Conservation (phyloP, 2,797 vertebrate species). For the Enteromius fasciolatus region DNA sequence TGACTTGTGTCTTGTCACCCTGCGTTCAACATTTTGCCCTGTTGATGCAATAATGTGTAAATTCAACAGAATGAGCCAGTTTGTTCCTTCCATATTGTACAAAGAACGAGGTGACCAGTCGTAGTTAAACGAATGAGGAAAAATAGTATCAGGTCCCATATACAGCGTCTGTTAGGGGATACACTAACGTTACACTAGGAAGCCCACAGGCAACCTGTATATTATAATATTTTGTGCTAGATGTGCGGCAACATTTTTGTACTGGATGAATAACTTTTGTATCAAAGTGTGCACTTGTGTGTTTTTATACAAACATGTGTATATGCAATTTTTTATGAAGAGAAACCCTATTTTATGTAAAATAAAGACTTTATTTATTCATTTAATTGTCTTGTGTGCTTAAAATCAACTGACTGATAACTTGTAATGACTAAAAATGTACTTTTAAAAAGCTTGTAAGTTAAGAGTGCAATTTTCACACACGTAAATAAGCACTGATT, state of each 20-base stretch:
- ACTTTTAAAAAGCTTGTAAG: not conserved
- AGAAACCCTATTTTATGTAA: conserved; percentile 75
- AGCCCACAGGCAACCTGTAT: conserved; percentile 50
- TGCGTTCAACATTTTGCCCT: not conserved
- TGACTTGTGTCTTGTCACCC: conserved; percentile 17
- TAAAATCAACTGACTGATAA: not conserved
- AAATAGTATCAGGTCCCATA: conserved; percentile 33
- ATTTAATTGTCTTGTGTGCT: conserved; percentile 35
- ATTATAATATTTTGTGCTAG: conserved; percentile 34
- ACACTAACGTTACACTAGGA: conserved; percentile 38
- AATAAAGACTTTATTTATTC: conserved; percentile 66
- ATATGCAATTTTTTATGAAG: conserved; percentile 74
- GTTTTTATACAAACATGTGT: conserved; percentile 69
- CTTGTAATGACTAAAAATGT: not conserved
- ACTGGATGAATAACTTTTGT: conserved; percentile 66
- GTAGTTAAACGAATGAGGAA: conserved; percentile 21
- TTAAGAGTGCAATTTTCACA: not conserved
- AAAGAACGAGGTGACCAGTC: conserved; percentile 15
- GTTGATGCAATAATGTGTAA: conserved; percentile 30
- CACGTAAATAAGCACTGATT: not conserved
- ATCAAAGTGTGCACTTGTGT: conserved; percentile 76
- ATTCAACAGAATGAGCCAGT: conserved; percentile 2
- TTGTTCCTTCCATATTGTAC: conserved; percentile 5
- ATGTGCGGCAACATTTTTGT: conserved; percentile 29
- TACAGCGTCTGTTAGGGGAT: conserved; percentile 28